A percentile compares a stretch with the other conserved stretches of the same genome.
These are phyloP conservation scores for Drosophila testacea DNA, from an alignment of 2,888 invertebrate species.

Conservation along the genomic window DNA sequence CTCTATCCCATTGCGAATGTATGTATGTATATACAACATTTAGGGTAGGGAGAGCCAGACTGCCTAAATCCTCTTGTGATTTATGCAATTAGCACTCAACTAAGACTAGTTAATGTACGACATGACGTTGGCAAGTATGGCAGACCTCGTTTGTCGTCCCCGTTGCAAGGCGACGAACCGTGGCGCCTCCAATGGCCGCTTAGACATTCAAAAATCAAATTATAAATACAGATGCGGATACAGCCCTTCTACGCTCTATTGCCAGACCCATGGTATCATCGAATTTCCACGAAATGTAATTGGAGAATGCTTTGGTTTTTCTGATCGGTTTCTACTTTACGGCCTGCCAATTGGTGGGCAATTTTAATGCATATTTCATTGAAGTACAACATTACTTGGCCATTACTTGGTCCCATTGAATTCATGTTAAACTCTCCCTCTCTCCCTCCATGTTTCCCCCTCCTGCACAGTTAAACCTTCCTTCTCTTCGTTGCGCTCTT, in stretches of 20 bases:
- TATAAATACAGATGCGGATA: conserved; percentile 31
- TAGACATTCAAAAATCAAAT: conserved; percentile 58
- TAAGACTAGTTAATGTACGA: conserved; percentile 74
- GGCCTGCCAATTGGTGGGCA: conserved; percentile 66
- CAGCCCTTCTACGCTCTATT: conserved; percentile 1
- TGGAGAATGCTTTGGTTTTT: conserved; percentile 49
- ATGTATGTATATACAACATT: conserved; percentile 8
- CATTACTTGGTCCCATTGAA: conserved; percentile 51
- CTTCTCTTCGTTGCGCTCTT: conserved; percentile 1
- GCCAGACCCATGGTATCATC: conserved; percentile 39
- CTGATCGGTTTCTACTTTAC: conserved; percentile 59
- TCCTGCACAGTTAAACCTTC: conserved; percentile 2
- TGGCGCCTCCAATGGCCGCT: conserved; percentile 60
- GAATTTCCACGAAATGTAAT: conserved; percentile 59
- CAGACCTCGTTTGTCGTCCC: background rate
- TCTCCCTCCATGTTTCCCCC: background rate
- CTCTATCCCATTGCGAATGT: background rate
- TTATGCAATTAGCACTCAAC: conserved; percentile 81
- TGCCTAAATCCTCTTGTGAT: conserved; percentile 75
- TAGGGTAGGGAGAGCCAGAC: conserved; percentile 54
- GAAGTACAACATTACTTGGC: conserved; percentile 48
- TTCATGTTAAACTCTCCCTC: conserved; percentile 48
- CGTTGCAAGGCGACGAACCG: conserved; percentile 45
- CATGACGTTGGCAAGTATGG: conserved; percentile 58
- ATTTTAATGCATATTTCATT: conserved; percentile 79